Evolutionary conservation across 2,797 vertebrate genomes (phyloP), one percentile per base, ranked within the genome.

Genomic region (Gymnopithys bicolor): DNA sequence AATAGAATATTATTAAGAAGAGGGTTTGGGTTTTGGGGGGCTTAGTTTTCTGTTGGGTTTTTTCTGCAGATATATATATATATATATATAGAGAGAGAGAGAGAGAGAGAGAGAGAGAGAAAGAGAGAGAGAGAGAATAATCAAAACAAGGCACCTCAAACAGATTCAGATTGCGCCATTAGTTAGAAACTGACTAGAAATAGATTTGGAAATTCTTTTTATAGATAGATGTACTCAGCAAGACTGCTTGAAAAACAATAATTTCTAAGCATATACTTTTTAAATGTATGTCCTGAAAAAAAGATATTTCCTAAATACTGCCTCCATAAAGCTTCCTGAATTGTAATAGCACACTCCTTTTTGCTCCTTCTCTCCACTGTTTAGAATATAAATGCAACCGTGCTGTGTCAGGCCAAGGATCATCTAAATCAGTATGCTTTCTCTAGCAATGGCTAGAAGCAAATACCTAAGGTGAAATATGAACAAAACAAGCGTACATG

Each of bases 381-480:
- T 75, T 46, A 60, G 27, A 73, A 90, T 94, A 82, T 43, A 58
- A 92, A 73, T 52, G 32, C 28, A 92, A 5, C 21, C 43, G 27
- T 71, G 58, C 10, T 92, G 24, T 81, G 39, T 62, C 35, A 86
- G 51, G 13, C 32, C 51, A 79, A 92, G 63, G 63, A 87, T 74
- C 48, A 60, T 83, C 52, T 89, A 84, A 69, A 19, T 80, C 49
- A 21, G 48, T 64, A 46, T 60, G 49, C 17, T 89, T 70, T 68
- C 51, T 41, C 67, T 79, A 52, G 23, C 45, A 84, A 49, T 25
- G 22, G 33, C 41, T 64, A 43, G 70, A 69, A 91, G 49, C 6
- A 9, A 84, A 71, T 64, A 78, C 39, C 32, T 85, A 59, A 67
- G 52, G 33, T 95, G 41, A 89, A 89, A 77, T 92, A 64, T 5